phyloP scores from a whole-genome alignment of 2,888 invertebrate genomes.

The Trypoxylon attenuatum region DNA sequence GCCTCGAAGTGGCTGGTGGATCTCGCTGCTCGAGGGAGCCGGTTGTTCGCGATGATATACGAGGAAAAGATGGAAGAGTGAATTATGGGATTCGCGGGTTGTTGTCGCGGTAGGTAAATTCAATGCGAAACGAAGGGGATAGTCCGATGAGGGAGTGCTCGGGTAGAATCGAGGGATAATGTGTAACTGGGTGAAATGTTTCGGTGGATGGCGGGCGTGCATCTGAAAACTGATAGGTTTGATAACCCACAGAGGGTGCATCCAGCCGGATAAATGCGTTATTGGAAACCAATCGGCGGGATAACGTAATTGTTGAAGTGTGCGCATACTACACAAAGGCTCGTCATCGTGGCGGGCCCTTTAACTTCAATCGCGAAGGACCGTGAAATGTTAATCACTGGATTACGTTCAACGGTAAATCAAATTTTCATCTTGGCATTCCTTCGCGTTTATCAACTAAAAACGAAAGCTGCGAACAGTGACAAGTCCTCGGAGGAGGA shows the following conservation, averaged over 20 bases:
- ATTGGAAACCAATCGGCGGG: slow-evolving; percentile 54
- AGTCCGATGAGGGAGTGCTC: slow-evolving; percentile 14
- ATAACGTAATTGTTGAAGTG: slow-evolving; percentile 54
- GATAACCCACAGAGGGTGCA: slow-evolving; percentile 53
- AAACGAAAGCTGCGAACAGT: no score
- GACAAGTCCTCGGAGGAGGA: no score
- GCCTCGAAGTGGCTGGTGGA: no score
- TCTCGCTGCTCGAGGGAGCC: no score
- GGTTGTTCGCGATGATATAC: no score
- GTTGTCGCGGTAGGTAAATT: no score
- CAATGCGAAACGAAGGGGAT: no score
- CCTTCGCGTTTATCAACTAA: no score
- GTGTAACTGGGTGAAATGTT: slow-evolving; percentile 31
- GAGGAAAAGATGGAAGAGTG: no score
- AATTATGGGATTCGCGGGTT: no score
- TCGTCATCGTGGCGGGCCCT: slow-evolving; percentile 22
- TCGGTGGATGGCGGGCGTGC: slow-evolving; percentile 26
- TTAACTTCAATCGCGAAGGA: slow-evolving; percentile 5
- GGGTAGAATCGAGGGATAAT: slow-evolving; percentile 28
- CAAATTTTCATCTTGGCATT: no score
- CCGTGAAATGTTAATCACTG: slow-evolving; percentile 18
- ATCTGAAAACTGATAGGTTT: slow-evolving; percentile 52
- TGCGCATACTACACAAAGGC: slow-evolving; percentile 11
- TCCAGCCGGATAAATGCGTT: slow-evolving; percentile 49
- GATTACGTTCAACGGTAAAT: background rate